Conservation (phyloP, 2,113 vertebrate species). For the Salvelinus fontinalis region DNA sequence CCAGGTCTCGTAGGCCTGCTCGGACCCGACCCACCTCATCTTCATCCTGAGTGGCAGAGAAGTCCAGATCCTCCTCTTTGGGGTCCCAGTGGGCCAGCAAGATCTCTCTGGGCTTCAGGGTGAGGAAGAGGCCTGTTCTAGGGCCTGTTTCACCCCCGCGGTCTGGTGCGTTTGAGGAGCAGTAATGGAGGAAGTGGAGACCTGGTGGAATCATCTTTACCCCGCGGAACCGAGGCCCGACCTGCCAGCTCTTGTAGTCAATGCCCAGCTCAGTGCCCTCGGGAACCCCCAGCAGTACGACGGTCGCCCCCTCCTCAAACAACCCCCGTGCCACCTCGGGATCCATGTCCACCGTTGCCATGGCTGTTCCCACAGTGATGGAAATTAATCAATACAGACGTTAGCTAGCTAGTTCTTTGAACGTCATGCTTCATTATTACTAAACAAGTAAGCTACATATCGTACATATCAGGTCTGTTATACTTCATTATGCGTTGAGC, state of each 20-base stretch:
- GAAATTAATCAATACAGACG: background rate
- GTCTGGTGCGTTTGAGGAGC: slow-evolving; percentile 68
- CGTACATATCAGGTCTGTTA: too few relatives aligned
- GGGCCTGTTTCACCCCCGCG: slow-evolving; percentile 80
- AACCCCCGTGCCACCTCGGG: slow-evolving; percentile 85
- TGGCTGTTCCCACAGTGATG: slow-evolving; percentile 1
- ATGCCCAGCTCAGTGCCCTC: slow-evolving; percentile 91
- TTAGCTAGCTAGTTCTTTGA: too few relatives aligned
- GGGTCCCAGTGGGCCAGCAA: slow-evolving; percentile 83
- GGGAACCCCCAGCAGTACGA: slow-evolving; percentile 87
- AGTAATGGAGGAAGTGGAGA: slow-evolving; percentile 90
- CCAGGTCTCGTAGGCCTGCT: slow-evolving; percentile 80
- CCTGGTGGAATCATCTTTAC: slow-evolving; percentile 97
- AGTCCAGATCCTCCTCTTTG: slow-evolving; percentile 78
- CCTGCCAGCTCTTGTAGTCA: slow-evolving; percentile 89
- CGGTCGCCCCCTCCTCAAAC: slow-evolving; percentile 89
- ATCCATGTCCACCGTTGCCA: slow-evolving; percentile 74
- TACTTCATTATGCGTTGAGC: too few relatives aligned
- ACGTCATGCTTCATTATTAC: too few relatives aligned
- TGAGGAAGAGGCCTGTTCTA: slow-evolving; percentile 74
- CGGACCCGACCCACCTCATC: slow-evolving; percentile 78
- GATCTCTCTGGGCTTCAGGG: slow-evolving; percentile 77
- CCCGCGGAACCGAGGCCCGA: slow-evolving; percentile 90
- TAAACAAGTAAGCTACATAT: too few relatives aligned
- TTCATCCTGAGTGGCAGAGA: slow-evolving; percentile 70